Evolutionary conservation across 2,888 invertebrate genomes (phyloP).

Genomic region (Liopterus haemorrhoidalis): DNA sequence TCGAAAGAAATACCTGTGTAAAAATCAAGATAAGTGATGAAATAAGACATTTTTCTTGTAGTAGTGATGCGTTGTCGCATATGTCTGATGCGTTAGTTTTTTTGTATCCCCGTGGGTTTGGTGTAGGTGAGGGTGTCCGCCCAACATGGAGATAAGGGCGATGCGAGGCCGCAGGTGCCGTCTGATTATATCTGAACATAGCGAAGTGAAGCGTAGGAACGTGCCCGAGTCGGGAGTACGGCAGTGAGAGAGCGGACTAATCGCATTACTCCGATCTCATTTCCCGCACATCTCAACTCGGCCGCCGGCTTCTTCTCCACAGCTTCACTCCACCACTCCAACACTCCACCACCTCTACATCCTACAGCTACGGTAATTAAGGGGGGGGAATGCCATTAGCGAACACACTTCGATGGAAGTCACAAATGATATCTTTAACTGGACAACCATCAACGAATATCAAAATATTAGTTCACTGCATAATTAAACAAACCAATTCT

Average conservation of each 20-base stretch:
- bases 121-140: too few relatives aligned
- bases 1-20: too few relatives aligned
- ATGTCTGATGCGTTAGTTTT: too few relatives aligned
- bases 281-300: slow-evolving; percentile 37
- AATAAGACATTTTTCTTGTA: too few relatives aligned
- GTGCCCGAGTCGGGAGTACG: slow-evolving; percentile 25
- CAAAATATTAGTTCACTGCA: too few relatives aligned
- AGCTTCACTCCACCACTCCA: neutral
- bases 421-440: too few relatives aligned
- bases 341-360: slow-evolving; percentile 3
- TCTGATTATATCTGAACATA: slow-evolving; percentile 25
- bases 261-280: slow-evolving; percentile 42
- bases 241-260: too few relatives aligned
- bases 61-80: too few relatives aligned
- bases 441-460: too few relatives aligned
- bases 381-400: slow-evolving; percentile 27
- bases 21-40: too few relatives aligned
- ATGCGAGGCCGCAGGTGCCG: slow-evolving; percentile 45
- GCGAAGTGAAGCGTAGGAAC: slow-evolving; percentile 32
- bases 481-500: too few relatives aligned
- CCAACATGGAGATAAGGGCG: slow-evolving; percentile 24
- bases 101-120: too few relatives aligned
- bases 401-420: slow-evolving; percentile 23
- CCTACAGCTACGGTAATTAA: slow-evolving; percentile 20
- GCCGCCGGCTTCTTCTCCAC: slow-evolving; percentile 37